These are phyloP conservation scores for Phenganax subtilis DNA, from an alignment of 92 coral and sea anemone species.

Conservation along the genomic window DNA sequence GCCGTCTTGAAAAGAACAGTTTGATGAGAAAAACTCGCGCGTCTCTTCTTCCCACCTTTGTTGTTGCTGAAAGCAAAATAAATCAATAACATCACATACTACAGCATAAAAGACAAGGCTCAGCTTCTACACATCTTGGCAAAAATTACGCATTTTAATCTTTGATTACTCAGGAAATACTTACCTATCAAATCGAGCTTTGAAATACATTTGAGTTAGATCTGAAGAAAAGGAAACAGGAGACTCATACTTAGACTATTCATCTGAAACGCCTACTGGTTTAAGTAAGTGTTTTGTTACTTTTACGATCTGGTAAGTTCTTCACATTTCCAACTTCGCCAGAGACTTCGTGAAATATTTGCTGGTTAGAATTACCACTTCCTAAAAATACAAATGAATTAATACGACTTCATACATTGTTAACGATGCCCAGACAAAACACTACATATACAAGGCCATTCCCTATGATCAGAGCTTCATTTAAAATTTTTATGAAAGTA, in stretches of 20 bases:
- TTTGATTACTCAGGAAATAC: background rate
- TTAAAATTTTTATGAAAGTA: background rate
- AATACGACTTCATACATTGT: too few relatives aligned
- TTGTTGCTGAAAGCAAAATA: constrained; percentile 3
- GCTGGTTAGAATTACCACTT: background rate
- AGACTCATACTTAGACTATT: too few relatives aligned
- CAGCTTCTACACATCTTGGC: background rate
- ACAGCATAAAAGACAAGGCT: too few relatives aligned
- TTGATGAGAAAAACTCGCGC: constrained; percentile 17
- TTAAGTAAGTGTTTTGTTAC: background rate
- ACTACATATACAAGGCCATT: too few relatives aligned
- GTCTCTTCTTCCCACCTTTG: constrained; percentile 32
- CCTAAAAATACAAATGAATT: background rate
- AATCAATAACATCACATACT: background rate
- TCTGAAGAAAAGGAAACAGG: constrained; percentile 2
- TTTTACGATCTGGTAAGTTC: constrained; percentile 27
- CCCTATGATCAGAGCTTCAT: background rate
- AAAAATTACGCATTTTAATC: background rate
- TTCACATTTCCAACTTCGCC: constrained; percentile 38
- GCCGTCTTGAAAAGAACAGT: constrained; percentile 18
- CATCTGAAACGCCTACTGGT: background rate
- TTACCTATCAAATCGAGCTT: constrained; percentile 35
- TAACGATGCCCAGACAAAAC: too few relatives aligned
- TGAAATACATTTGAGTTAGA: constrained; percentile 18
- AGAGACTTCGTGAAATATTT: constrained; percentile 22